These are phyloP conservation scores for Drosophila mulleri DNA, from an alignment of 2,888 invertebrate species.

Conservation along the genomic window DNA sequence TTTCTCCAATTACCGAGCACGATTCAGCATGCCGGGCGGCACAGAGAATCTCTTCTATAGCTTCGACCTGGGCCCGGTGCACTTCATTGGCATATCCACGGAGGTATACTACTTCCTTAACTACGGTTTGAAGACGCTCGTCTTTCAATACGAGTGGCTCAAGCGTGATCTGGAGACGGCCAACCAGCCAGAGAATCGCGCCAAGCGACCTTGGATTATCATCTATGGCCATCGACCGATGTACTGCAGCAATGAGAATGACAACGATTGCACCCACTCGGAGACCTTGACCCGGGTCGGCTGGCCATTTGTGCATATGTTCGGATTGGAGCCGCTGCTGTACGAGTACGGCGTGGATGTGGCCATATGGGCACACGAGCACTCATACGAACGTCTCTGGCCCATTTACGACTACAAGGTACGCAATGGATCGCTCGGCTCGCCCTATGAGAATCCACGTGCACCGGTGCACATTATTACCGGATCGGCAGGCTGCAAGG, in stretches of 20 bases:
- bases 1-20: slow-evolving; percentile 96
- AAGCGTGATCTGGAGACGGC: slow-evolving; percentile 91
- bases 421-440: slow-evolving; percentile 87
- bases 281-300: slow-evolving; percentile 89
- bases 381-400: slow-evolving; percentile 98
- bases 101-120: slow-evolving; percentile 97
- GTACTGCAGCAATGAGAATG: slow-evolving; percentile 95
- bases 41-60: slow-evolving; percentile 92
- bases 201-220: slow-evolving; percentile 92
- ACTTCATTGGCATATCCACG: slow-evolving; percentile 96
- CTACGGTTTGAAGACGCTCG: slow-evolving; percentile 92
- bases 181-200: slow-evolving; percentile 90
- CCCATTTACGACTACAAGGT: slow-evolving; percentile 95
- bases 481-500: slow-evolving; percentile 96
- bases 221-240: slow-evolving; percentile 94
- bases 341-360: slow-evolving; percentile 96
- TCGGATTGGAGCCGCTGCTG: slow-evolving; percentile 93
- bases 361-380: slow-evolving; percentile 98
- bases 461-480: slow-evolving; percentile 97
- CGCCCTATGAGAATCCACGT: slow-evolving; percentile 87
- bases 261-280: slow-evolving; percentile 90
- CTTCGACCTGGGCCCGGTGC: slow-evolving; percentile 95
- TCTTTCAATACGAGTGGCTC: slow-evolving; percentile 95
- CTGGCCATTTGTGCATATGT: slow-evolving; percentile 88
- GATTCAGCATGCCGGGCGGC: slow-evolving; percentile 96